These are phyloP conservation scores for Aphidius gifuensis DNA, from an alignment of 1,140 invertebrate genomes.

Conservation along the genomic window DNA sequence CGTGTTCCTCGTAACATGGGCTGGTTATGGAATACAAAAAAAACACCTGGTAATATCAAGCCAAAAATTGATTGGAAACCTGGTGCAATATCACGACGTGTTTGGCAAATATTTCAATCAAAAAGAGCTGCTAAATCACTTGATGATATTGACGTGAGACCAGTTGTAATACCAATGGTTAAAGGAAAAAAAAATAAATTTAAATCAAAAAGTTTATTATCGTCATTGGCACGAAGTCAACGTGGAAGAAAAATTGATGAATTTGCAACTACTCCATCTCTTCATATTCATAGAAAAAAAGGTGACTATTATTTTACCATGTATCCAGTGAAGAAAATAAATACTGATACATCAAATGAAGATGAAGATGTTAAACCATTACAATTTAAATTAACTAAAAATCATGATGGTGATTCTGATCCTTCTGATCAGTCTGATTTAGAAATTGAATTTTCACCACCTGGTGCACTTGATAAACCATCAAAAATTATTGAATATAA, in stretches of 20 bases:
- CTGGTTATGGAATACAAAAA: constrained; percentile 45
- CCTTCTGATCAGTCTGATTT: constrained; percentile 49
- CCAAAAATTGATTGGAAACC: constrained; percentile 29
- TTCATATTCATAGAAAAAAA: constrained; percentile 45
- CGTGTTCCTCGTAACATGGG: constrained; percentile 49
- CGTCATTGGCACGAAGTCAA: constrained; percentile 9
- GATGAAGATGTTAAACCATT: constrained; percentile 43
- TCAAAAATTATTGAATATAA: constrained; percentile 44
- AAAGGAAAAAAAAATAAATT: constrained; percentile 18
- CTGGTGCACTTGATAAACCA: constrained; percentile 38
- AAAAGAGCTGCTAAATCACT: constrained; percentile 14
- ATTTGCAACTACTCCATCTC: constrained; percentile 38
- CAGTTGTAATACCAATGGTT: constrained; percentile 3
- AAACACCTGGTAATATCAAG: constrained; percentile 13
- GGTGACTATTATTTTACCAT: constrained; percentile 50
- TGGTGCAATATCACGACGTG: constrained; percentile 25
- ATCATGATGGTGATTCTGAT: constrained; percentile 31
- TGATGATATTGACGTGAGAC: constrained; percentile 5
- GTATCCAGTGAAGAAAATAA: constrained; percentile 41
- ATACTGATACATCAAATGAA: constrained; percentile 22
- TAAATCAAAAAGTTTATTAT: constrained; percentile 19
- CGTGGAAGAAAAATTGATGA: constrained; percentile 29
- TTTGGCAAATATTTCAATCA: constrained; percentile 20
- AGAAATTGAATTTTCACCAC: constrained; percentile 52
- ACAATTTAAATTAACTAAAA: constrained; percentile 47